Percentiles rank a stretch among this genome's conserved stretches.
phyloP scores from a whole-genome alignment of 2,888 invertebrate species.

The Pseudococcus jackbeardsleyi region DNA sequence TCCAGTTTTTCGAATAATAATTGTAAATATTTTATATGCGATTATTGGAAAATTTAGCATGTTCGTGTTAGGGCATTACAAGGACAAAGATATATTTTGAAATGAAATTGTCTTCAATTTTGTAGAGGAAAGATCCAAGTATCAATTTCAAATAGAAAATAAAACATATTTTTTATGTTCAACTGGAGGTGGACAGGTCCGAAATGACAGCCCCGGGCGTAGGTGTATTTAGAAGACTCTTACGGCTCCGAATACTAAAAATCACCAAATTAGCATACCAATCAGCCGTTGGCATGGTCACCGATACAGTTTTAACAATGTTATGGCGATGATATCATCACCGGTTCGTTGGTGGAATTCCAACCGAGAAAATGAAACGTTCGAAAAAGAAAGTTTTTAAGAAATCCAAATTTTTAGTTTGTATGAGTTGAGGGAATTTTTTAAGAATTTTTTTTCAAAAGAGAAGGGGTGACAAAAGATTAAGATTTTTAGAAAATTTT shows the following conservation, averaged over 20 bases:
- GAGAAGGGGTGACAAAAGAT: too few species aligned
- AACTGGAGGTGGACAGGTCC: constrained; percentile 2
- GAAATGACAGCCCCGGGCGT: not conserved
- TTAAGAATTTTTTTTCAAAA: not conserved
- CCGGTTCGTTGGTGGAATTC: not conserved
- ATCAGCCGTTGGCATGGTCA: constrained; percentile 9
- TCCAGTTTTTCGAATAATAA: too few species aligned
- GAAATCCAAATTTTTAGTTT: not conserved
- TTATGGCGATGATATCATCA: not conserved
- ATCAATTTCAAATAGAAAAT: not conserved
- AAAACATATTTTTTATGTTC: not conserved
- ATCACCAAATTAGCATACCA: not conserved
- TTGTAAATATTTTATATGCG: too few species aligned
- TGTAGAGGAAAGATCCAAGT: not conserved
- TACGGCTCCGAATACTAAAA: not conserved
- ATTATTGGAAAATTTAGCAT: too few species aligned
- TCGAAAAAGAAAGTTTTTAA: not conserved
- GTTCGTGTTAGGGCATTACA: too few species aligned
- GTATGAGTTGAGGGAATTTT: not conserved
- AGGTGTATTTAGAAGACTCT: not conserved
- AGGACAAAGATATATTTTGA: too few species aligned
- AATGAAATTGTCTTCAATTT: not conserved
- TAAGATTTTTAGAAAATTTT: too few species aligned
- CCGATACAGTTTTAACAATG: not conserved
- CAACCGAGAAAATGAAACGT: not conserved